phyloP scores from a whole-genome alignment of 2,113 vertebrate species.

The Charina bottae region DNA sequence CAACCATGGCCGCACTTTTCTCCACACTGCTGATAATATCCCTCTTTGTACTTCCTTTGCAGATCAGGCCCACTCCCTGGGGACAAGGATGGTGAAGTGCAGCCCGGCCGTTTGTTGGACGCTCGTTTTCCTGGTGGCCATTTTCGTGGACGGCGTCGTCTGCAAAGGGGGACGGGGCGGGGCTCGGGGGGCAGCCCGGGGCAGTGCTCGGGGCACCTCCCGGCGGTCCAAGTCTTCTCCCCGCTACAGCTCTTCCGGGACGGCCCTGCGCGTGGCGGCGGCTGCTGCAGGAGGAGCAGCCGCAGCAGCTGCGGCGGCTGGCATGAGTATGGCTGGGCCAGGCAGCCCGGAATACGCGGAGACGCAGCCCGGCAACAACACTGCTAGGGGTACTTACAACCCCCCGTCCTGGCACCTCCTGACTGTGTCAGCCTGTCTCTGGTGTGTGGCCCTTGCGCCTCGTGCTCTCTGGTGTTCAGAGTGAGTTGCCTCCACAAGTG shows the following conservation, averaged over 20 bases:
- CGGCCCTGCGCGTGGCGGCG: conserved; percentile 70
- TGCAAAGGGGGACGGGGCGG: conserved; percentile 80
- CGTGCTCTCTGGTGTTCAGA: neutral
- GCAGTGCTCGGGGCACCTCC: conserved; percentile 66
- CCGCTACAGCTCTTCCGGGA: conserved; percentile 53
- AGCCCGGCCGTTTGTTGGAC: conserved; percentile 75
- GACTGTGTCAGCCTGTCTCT: neutral
- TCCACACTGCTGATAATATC: neutral
- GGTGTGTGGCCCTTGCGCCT: neutral
- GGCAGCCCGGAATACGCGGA: conserved; percentile 65
- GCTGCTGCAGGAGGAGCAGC: conserved; percentile 76
- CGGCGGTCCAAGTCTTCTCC: conserved; percentile 62
- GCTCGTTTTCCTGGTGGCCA: conserved; percentile 73
- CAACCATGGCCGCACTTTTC: too few relatives aligned
- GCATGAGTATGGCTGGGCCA: conserved; percentile 56
- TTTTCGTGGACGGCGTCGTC: conserved; percentile 73
- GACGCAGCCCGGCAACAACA: conserved; percentile 70
- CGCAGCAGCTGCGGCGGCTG: conserved; percentile 76
- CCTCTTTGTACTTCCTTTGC: neutral
- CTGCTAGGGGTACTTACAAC: conserved; percentile 68
- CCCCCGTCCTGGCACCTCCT: conserved; percentile 9
- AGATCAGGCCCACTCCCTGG: neutral
- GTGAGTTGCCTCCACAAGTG: neutral
- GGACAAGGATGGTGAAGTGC: conserved; percentile 37
- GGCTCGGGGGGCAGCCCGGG: conserved; percentile 78